These are phyloP conservation scores for Minunthozetes semirufus DNA, from an alignment of 2,888 invertebrate genomes.

Conservation along the genomic window DNA sequence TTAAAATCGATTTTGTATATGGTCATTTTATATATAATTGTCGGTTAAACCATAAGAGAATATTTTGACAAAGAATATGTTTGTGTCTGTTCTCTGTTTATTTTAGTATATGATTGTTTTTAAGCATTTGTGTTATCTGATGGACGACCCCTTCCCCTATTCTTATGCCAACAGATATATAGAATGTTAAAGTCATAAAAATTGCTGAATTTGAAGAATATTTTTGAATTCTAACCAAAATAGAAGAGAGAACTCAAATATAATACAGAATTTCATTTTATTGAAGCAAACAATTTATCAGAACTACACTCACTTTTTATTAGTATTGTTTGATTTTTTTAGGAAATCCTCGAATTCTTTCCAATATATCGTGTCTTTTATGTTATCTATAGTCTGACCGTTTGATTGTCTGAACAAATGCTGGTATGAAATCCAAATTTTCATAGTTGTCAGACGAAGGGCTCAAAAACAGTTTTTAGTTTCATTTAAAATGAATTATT, in stretches of 20 bases:
- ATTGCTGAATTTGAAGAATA: not conserved
- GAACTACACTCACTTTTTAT: not conserved
- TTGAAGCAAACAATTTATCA: not conserved
- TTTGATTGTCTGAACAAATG: not conserved
- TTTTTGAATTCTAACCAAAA: not conserved
- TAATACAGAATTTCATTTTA: not conserved
- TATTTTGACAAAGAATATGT: too few relatives aligned
- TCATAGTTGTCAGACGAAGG: not conserved
- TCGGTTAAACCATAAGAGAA: too few relatives aligned
- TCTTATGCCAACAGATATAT: too few relatives aligned
- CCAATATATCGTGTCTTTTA: not conserved
- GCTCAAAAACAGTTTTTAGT: not conserved
- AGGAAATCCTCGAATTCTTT: not conserved
- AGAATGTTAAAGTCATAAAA: not conserved
- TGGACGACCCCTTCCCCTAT: too few relatives aligned
- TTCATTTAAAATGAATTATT: conserved; percentile 1
- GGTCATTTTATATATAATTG: too few relatives aligned
- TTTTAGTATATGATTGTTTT: too few relatives aligned
- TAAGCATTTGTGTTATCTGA: too few relatives aligned
- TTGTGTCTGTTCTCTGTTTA: too few relatives aligned
- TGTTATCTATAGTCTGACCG: not conserved
- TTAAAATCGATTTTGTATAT: too few relatives aligned
- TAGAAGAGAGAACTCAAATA: not conserved
- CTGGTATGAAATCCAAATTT: not conserved
- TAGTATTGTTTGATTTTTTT: not conserved